These are phyloP conservation scores for Tachuris rubrigastra DNA, from an alignment of 2,113 vertebrate species.

Conservation along the genomic window DNA sequence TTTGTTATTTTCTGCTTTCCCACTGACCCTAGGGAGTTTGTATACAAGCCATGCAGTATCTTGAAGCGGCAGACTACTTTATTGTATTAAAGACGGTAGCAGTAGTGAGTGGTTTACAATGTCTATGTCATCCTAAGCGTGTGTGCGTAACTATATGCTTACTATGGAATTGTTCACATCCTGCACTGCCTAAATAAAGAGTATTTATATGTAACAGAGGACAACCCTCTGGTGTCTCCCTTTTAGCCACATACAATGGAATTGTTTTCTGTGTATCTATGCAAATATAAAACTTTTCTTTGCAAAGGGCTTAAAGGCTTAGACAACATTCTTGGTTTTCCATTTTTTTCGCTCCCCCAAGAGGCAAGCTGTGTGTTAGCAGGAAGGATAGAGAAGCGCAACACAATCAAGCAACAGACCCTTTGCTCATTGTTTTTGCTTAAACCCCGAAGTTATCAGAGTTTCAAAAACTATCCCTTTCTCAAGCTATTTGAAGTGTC, in stretches of 20 bases:
- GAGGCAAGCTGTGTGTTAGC: not conserved
- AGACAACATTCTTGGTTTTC: not conserved
- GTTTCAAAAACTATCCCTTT: not conserved
- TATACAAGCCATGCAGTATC: not conserved
- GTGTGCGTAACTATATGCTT: not conserved
- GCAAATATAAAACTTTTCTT: conserved; percentile 23
- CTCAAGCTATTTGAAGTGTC: not conserved
- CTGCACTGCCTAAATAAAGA: conserved; percentile 20
- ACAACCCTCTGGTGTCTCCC: not conserved
- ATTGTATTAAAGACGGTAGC: not conserved
- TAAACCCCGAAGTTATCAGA: not conserved
- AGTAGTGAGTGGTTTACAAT: not conserved
- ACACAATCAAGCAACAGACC: not conserved
- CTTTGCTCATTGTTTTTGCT: not conserved
- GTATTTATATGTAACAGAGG: conserved; percentile 16
- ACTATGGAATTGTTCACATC: not conserved
- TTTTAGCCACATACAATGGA: conserved; percentile 1
- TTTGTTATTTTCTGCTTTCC: not conserved
- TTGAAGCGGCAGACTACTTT: not conserved
- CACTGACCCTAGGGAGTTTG: not conserved
- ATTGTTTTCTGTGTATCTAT: conserved; percentile 30
- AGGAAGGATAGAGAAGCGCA: not conserved
- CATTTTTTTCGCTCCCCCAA: not conserved
- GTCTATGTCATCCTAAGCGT: not conserved
- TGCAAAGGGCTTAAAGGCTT: conserved; percentile 27